Evolutionary conservation across 2,797 vertebrate genomes (phyloP).

Genomic region (Pseudochirops corinnae): DNA sequence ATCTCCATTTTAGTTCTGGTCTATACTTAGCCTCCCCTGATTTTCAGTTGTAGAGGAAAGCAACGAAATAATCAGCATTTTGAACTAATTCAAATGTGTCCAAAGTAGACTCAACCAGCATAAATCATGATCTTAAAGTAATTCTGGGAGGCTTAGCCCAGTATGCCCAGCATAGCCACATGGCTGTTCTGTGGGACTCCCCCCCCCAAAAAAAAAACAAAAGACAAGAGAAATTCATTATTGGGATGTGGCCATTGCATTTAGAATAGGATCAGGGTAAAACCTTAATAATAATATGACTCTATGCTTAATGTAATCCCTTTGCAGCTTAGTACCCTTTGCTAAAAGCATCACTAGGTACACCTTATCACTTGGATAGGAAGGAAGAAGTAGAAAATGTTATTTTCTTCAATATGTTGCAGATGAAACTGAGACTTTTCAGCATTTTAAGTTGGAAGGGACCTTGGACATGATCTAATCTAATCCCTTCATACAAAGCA

Average conservation of each 20-base stretch:
- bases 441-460: background rate
- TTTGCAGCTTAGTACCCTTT: background rate
- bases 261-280: conserved; percentile 14
- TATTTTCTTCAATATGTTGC: background rate
- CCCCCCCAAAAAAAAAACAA: background rate
- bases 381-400: background rate
- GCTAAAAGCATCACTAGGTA: background rate
- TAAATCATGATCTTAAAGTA: background rate
- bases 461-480: background rate
- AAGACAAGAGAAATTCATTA: background rate
- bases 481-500: background rate
- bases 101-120: background rate
- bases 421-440: background rate
- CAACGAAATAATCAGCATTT: conserved; percentile 2
- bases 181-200: background rate
- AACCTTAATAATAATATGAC: background rate
- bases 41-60: conserved; percentile 2
- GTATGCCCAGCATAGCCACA: background rate
- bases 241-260: background rate
- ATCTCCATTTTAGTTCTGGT: conserved; percentile 14
- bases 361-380: background rate
- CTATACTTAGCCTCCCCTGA: background rate
- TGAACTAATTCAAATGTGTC: background rate
- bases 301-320: background rate
- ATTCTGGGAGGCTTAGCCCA: conserved; percentile 2